Conservation (phyloP, 2,113 vertebrate species). For the Ondatra zibethicus region DNA sequence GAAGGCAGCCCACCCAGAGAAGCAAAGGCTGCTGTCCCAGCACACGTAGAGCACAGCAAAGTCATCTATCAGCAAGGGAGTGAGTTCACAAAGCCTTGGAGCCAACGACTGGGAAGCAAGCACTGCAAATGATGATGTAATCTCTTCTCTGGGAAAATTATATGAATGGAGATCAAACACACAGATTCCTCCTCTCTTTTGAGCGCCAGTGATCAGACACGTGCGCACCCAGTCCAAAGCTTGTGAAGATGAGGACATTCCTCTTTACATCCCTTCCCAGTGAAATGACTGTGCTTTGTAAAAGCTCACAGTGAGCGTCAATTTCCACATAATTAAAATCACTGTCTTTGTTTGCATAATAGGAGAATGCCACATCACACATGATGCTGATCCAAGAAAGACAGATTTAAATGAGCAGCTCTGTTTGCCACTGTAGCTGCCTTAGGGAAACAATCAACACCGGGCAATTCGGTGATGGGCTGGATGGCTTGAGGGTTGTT, state of each 20-base stretch:
- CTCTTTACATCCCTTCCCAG: conserved; percentile 40
- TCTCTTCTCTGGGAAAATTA: background rate
- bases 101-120: background rate
- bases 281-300: conserved; percentile 61
- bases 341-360: conserved; percentile 59
- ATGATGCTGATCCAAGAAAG: conserved; percentile 9
- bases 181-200: conserved; percentile 8
- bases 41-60: background rate
- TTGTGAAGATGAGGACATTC: conserved; percentile 46
- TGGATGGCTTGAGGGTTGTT: background rate
- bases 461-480: background rate
- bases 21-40: conserved; percentile 5
- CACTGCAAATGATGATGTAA: background rate
- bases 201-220: conserved; percentile 46
- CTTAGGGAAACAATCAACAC: background rate
- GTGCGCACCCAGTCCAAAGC: conserved; percentile 43
- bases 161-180: background rate
- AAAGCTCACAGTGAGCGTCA: conserved; percentile 60
- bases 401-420: conserved; percentile 20
- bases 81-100: conserved; percentile 33
- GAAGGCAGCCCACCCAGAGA: background rate
- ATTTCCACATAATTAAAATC: conserved; percentile 64
- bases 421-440: background rate
- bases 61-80: background rate
- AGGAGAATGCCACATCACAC: background rate